Evolutionary conservation across 2,888 invertebrate species (phyloP).

Genomic region (Iphiclides podalirius): DNA sequence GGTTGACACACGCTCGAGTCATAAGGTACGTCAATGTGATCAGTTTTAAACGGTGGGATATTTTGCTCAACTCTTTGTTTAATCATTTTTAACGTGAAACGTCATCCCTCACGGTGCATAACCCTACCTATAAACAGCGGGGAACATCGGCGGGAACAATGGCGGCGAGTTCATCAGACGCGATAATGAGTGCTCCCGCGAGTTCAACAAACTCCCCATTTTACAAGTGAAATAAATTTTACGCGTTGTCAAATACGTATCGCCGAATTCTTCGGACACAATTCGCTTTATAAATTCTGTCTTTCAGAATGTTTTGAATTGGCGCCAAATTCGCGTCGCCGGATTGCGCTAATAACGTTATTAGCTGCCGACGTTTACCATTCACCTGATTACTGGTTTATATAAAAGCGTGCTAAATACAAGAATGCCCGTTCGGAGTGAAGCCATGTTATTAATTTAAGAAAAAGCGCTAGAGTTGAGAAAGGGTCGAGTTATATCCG

Average conservation of each 20-base stretch:
- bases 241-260: slow-evolving; percentile 53
- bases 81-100: slow-evolving; percentile 5
- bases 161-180: slow-evolving; percentile 71
- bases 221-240: slow-evolving; percentile 61
- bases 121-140: slow-evolving; percentile 36
- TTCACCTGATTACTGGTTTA: neutral
- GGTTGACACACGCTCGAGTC: neutral
- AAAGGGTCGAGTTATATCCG: slow-evolving; percentile 22
- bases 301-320: slow-evolving; percentile 43
- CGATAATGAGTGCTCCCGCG: slow-evolving; percentile 73
- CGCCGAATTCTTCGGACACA: slow-evolving; percentile 43
- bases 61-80: neutral
- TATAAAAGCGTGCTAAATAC: neutral
- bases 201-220: slow-evolving; percentile 74
- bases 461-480: slow-evolving; percentile 16
- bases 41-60: slow-evolving; percentile 6
- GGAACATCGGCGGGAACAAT: slow-evolving; percentile 62
- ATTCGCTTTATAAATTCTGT: slow-evolving; percentile 44
- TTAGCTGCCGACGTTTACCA: slow-evolving; percentile 7
- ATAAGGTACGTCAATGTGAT: neutral
- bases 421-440: neutral
- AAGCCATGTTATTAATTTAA: neutral
- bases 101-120: slow-evolving; percentile 10
- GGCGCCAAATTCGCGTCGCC: slow-evolving; percentile 41
- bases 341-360: slow-evolving; percentile 13